A percentile compares a stretch with the other conserved stretches of the same genome.
phyloP scores from a whole-genome alignment of 2,113 vertebrate genomes.

The Heliornis fulica region DNA sequence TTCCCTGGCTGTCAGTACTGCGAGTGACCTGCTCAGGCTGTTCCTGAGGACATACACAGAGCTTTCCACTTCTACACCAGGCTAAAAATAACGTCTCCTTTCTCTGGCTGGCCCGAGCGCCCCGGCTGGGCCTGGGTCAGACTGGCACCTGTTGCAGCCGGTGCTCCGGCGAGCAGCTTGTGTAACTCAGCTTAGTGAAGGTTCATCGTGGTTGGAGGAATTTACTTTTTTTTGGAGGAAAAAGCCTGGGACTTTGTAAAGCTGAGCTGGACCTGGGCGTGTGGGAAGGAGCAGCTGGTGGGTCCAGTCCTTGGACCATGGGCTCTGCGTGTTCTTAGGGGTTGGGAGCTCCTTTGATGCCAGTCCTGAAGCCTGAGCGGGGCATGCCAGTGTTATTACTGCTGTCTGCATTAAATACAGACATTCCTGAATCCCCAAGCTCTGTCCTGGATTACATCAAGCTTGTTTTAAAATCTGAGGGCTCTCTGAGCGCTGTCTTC shows the following conservation, averaged over 20 bases:
- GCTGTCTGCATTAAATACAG: not conserved
- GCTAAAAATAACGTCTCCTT: slow-evolving; percentile 12
- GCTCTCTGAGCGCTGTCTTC: not conserved
- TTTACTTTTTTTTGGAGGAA: too few species aligned
- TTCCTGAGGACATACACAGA: not conserved
- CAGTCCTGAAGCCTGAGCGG: not conserved
- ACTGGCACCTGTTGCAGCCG: slow-evolving; percentile 26
- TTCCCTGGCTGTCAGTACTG: not conserved
- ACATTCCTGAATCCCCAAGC: not conserved
- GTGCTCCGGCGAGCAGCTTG: not conserved
- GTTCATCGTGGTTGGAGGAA: not conserved
- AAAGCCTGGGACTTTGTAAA: not conserved
- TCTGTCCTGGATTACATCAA: not conserved
- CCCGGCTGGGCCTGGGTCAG: not conserved
- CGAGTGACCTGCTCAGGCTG: not conserved
- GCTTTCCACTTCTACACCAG: not conserved
- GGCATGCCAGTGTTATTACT: not conserved
- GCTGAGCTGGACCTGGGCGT: not conserved
- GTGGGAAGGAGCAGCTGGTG: accelerated
- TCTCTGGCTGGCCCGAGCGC: not conserved
- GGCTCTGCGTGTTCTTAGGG: not conserved
- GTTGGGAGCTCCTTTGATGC: not conserved
- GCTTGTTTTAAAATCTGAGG: not conserved
- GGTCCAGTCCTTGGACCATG: not conserved
- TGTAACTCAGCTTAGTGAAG: not conserved